phyloP scores from a whole-genome alignment of 2,888 invertebrate species.

The Galerucella nymphaeae region DNA sequence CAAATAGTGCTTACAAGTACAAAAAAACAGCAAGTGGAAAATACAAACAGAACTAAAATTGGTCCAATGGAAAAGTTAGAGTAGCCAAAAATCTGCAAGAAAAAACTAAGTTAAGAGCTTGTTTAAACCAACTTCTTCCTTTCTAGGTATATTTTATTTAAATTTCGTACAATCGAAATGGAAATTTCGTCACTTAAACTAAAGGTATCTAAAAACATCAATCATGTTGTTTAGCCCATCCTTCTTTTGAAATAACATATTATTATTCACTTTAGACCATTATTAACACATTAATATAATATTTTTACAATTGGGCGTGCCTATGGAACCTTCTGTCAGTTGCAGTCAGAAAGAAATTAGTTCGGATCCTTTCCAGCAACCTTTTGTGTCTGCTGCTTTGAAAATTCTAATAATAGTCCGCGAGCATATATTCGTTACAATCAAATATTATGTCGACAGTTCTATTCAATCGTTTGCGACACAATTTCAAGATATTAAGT shows the following conservation, averaged over 20 bases:
- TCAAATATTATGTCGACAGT: neutral
- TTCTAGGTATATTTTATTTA: neutral
- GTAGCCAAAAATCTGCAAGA: too few species aligned
- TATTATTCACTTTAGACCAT: conserved; percentile 63
- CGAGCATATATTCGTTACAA: conserved; percentile 5
- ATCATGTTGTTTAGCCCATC: conserved; percentile 51
- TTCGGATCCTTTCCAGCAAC: conserved; percentile 53
- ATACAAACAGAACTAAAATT: too few species aligned
- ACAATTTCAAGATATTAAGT: too few species aligned
- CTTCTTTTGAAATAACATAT: conserved; percentile 58
- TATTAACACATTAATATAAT: conserved; percentile 65
- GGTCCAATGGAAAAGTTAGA: too few species aligned
- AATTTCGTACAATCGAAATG: neutral
- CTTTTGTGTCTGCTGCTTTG: conserved; percentile 40
- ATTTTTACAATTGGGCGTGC: conserved; percentile 65
- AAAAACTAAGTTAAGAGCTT: too few species aligned
- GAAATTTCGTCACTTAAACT: neutral
- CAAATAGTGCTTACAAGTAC: too few species aligned
- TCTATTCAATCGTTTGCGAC: too few species aligned
- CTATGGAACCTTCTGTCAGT: conserved; percentile 64
- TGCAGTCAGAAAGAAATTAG: conserved; percentile 60
- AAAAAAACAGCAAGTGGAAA: too few species aligned
- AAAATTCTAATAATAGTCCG: conserved; percentile 37
- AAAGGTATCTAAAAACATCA: conserved; percentile 45
- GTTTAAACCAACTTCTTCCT: neutral